A percentile compares a stretch with the other conserved stretches of the same genome.
These are phyloP conservation scores for Raphicerus campestris DNA, from an alignment of 2,113 vertebrate species.

Conservation along the genomic window DNA sequence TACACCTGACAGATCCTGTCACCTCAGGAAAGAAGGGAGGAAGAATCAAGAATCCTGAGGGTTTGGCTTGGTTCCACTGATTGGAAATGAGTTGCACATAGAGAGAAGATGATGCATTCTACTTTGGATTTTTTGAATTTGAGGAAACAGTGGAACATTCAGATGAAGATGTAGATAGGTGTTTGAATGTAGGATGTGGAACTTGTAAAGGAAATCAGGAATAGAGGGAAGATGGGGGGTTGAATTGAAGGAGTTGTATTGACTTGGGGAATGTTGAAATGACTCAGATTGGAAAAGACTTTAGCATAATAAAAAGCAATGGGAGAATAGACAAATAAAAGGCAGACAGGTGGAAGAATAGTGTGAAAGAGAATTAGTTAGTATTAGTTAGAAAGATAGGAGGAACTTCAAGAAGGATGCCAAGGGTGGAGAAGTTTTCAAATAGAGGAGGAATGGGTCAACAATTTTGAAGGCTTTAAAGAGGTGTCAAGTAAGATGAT, in stretches of 20 bases:
- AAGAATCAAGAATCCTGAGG: not conserved
- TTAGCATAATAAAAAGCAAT: slow-evolving; percentile 8
- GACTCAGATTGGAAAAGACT: not conserved
- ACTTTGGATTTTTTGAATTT: not conserved
- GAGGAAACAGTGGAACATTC: not conserved
- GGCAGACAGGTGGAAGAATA: not conserved
- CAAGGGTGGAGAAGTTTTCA: slow-evolving; percentile 6
- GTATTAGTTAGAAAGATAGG: not conserved
- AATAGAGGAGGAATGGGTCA: not conserved
- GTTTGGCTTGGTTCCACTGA: slow-evolving; percentile 7
- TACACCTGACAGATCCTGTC: not conserved
- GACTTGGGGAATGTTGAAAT: not conserved
- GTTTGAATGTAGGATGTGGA: not conserved
- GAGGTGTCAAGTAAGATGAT: not conserved
- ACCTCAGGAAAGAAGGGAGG: not conserved
- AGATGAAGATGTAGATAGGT: not conserved
- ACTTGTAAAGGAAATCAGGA: not conserved
- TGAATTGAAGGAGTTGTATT: slow-evolving; percentile 4
- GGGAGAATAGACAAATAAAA: not conserved
- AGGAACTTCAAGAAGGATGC: not conserved
- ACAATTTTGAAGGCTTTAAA: not conserved
- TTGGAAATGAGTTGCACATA: not conserved
- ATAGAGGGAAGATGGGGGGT: not conserved
- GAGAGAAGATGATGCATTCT: not conserved
- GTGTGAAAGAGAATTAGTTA: not conserved